Evolutionary conservation across 2,797 vertebrate species (phyloP), one percentile per base, ranked within the genome.

Genomic region (Capromys pilorides): DNA sequence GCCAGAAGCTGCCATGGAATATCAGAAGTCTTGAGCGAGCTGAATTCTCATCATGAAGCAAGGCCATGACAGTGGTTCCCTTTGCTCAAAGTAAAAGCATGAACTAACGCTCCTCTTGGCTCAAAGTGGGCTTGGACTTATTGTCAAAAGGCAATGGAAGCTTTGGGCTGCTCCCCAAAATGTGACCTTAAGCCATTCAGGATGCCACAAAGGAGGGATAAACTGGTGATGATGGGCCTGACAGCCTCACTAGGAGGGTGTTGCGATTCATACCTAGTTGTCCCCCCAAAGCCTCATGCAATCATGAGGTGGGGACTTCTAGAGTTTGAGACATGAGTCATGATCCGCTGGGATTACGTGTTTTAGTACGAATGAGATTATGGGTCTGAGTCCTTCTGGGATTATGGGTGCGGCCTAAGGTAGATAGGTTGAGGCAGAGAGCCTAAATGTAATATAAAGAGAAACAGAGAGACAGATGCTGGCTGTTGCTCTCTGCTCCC

Each of bases 1-100:
- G 96, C 80, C 96, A 96, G 96, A 62, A 96, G 91, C 95, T 94
- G 83, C 82, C 96, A 83, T 19, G 2, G 71, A 64, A 61, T 80
- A 84, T 96, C 92, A 86, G 96, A 86, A 31, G 45, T 73, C 85
- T 36, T 84, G 61, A 71, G 84, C 81, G 87, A 84, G 92, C 92
- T 90, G 92, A 71, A 85, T 51, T 95, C 86, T 94, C 75, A 66
- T 26, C 22, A 16, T 45, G 24, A 57, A 96, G 89, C 91, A 91
- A 95, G 45, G 19, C 95, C 94, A 59, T 41, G 88, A 62, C 87
- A 87, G 87, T 62, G 22, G 0, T 36, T 33, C 57, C 77, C 84
- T 89, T 57, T 36, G 51, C 75, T 91, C 94, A 95, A 79, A 84
- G 88, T 41, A 28, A 69, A 94, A 92, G 61, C 90, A 75, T 41